phyloP scores from a whole-genome alignment of 2,888 invertebrate species.

The Andrena hattorfiana region DNA sequence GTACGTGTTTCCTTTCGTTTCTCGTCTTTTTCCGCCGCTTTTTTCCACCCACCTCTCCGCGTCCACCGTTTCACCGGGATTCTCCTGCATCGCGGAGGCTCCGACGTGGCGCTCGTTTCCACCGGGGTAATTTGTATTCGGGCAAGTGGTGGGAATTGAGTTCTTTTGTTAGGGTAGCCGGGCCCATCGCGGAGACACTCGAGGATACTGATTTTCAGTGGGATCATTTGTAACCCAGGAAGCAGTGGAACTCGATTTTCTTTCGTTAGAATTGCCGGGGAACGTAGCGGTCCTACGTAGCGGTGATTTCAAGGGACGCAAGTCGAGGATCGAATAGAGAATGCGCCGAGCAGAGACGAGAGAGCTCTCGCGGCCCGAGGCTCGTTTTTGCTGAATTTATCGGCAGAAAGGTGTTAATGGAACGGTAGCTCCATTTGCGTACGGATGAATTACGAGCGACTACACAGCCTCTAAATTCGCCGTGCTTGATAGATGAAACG shows the following conservation, averaged over 20 bases:
- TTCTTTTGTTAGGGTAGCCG: background rate
- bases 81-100: background rate
- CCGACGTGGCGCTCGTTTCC: background rate
- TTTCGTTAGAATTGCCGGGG: no score
- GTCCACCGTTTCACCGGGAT: background rate
- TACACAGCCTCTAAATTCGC: conserved; percentile 51
- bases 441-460: conserved; percentile 44
- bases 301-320: no score
- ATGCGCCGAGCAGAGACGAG: no score
- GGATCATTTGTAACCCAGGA: conserved; percentile 11
- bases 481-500: conserved; percentile 52
- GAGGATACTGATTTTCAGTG: background rate
- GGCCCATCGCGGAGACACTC: background rate
- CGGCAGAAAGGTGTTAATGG: conserved; percentile 49
- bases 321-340: no score
- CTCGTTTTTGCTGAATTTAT: conserved; percentile 43
- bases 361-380: background rate
- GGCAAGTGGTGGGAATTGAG: background rate
- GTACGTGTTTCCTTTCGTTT: conserved; percentile 40
- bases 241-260: background rate
- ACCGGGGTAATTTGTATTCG: conserved; percentile 10
- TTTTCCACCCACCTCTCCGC: background rate
- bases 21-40: conserved; percentile 16
- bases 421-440: conserved; percentile 54
- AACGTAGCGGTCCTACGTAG: no score